phyloP scores from a whole-genome alignment of 2,113 vertebrate species.

The Machaerirhynchus nigripectus region DNA sequence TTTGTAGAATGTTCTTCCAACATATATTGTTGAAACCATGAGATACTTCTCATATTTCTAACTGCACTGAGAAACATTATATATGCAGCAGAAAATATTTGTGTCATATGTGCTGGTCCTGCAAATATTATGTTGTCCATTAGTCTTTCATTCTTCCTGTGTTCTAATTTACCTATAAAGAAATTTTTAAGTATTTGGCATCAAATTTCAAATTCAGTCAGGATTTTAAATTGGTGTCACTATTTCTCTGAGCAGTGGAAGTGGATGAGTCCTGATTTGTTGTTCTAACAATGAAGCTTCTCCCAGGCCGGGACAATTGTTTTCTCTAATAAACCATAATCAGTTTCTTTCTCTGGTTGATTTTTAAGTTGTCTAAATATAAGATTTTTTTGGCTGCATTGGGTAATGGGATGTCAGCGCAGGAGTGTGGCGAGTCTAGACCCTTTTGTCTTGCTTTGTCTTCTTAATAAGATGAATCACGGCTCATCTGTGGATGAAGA shows the following conservation, averaged over 20 bases:
- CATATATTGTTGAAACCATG: rapidly evolving
- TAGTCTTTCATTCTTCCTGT: background rate
- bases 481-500: background rate
- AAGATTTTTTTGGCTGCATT: background rate
- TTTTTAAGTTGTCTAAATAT: background rate
- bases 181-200: background rate
- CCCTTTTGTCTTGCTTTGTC: background rate
- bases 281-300: background rate
- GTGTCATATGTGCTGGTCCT: rapidly evolving
- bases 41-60: background rate
- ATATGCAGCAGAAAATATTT: background rate
- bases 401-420: background rate
- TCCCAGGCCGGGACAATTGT: background rate
- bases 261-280: background rate
- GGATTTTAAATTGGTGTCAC: background rate
- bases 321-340: background rate
- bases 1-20: background rate
- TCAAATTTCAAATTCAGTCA: background rate
- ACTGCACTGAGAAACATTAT: background rate
- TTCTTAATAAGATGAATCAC: background rate
- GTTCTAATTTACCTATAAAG: background rate
- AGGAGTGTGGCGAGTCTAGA: background rate
- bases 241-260: background rate
- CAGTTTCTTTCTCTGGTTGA: background rate
- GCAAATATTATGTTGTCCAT: background rate